phyloP scores from a whole-genome alignment of 2,113 vertebrate species.

The Elanus axillaris region DNA sequence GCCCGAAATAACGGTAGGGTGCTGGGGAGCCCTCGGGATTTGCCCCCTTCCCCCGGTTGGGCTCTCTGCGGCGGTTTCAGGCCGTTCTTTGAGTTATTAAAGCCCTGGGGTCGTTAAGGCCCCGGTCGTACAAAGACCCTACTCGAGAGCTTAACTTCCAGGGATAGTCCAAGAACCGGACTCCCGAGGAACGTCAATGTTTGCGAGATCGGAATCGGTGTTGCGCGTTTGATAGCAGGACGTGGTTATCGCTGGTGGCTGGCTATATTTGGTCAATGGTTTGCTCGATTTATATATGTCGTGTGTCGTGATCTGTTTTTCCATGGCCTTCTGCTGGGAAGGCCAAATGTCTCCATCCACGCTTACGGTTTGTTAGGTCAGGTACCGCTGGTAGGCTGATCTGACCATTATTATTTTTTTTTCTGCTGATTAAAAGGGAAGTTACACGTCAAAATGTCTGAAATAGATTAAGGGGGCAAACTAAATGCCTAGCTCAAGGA shows the following conservation, averaged over 20 bases:
- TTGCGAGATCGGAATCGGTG: neutral
- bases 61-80: neutral
- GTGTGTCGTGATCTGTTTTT: neutral
- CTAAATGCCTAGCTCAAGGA: neutral
- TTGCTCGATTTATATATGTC: neutral
- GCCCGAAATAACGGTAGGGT: neutral
- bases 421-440: slow-evolving; percentile 28
- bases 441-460: neutral
- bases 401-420: slow-evolving; percentile 28
- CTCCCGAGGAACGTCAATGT: neutral
- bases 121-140: neutral
- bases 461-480: neutral
- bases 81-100: neutral
- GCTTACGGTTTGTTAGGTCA: neutral
- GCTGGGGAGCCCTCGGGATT: neutral
- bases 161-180: neutral
- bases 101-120: neutral
- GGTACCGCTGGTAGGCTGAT: neutral
- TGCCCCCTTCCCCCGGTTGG: neutral
- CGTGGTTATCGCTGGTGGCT: slow-evolving; percentile 31
- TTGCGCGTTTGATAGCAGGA: neutral
- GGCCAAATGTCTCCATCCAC: slow-evolving; percentile 39
- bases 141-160: neutral
- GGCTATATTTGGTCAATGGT: slow-evolving; percentile 33
- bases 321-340: slow-evolving; percentile 28